Percentiles rank a stretch among this genome's conserved stretches.
Conservation (phyloP, 2,113 vertebrate species). For the Baryphthengus martii region DNA sequence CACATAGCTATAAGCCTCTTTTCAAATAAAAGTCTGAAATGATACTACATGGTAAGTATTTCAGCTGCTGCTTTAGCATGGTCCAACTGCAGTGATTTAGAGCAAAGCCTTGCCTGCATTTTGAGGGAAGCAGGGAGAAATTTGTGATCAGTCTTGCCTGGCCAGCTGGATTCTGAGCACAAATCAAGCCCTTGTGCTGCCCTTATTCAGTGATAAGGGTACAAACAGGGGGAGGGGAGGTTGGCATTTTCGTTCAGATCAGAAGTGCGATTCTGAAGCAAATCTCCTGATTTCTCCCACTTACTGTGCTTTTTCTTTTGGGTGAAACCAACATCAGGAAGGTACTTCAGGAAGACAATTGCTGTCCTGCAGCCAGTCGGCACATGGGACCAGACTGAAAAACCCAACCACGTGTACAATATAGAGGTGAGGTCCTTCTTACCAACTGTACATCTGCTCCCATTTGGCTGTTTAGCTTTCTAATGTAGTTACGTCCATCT, state of each 20-base stretch:
- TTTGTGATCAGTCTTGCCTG: not conserved
- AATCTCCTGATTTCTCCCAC: not conserved
- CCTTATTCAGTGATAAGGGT: not conserved
- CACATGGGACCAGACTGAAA: not conserved
- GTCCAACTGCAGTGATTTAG: not conserved
- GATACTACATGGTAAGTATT: not conserved
- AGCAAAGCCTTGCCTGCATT: not conserved
- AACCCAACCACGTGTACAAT: accelerated
- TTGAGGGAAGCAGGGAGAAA: not conserved
- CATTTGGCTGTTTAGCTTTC: not conserved
- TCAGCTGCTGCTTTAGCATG: not conserved
- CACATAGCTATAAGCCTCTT: not conserved
- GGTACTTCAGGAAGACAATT: not conserved
- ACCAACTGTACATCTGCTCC: not conserved
- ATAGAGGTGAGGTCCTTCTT: not conserved
- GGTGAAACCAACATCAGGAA: not conserved
- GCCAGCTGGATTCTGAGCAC: not conserved
- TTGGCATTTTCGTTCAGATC: not conserved
- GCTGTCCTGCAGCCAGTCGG: not conserved
- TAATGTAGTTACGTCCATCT: not conserved
- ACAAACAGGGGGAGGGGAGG: not conserved
- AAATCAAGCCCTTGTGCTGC: not conserved
- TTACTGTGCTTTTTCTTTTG: not conserved
- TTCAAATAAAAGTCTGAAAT: not conserved
- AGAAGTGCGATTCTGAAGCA: not conserved